phyloP scores from a whole-genome alignment of 2,888 invertebrate genomes.

The Bruchidius siliquastri region DNA sequence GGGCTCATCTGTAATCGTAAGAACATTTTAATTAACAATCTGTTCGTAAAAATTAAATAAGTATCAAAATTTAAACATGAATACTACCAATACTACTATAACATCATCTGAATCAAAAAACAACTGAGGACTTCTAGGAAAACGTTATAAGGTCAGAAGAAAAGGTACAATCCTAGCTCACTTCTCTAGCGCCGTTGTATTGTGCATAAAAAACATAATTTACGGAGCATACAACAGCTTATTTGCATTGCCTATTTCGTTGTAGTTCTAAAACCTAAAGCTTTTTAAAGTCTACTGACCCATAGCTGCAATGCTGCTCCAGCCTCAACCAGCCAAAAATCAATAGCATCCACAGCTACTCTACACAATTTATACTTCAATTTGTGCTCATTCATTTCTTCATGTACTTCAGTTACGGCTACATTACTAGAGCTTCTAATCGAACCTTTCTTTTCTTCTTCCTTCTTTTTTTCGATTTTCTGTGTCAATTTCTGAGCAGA shows the following conservation, averaged over 20 bases:
- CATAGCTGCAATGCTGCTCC: conserved; percentile 84
- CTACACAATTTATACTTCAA: conserved; percentile 92
- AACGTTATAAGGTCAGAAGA: too few species aligned
- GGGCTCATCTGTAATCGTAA: conserved; percentile 72
- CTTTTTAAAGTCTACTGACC: conserved; percentile 51
- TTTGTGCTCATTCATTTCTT: conserved; percentile 39
- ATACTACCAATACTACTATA: not conserved
- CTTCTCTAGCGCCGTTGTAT: too few species aligned
- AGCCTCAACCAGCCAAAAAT: conserved; percentile 85
- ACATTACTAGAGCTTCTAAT: conserved; percentile 13
- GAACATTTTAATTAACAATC: too few species aligned
- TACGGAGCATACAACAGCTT: too few species aligned
- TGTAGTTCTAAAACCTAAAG: too few species aligned
- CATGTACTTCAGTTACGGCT: conserved; percentile 23
- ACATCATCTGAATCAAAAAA: not conserved
- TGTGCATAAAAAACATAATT: too few species aligned
- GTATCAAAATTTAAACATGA: not conserved
- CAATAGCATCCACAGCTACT: conserved; percentile 81
- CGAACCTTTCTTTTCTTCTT: conserved; percentile 32
- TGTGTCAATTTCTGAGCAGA: conserved; percentile 10
- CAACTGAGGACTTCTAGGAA: too few species aligned
- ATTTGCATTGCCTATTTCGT: too few species aligned
- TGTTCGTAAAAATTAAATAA: conserved; percentile 12
- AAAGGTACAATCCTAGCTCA: too few species aligned
- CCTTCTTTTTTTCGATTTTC: conserved; percentile 23